phyloP scores from a whole-genome alignment of 2,113 vertebrate species.

The Equus przewalskii region DNA sequence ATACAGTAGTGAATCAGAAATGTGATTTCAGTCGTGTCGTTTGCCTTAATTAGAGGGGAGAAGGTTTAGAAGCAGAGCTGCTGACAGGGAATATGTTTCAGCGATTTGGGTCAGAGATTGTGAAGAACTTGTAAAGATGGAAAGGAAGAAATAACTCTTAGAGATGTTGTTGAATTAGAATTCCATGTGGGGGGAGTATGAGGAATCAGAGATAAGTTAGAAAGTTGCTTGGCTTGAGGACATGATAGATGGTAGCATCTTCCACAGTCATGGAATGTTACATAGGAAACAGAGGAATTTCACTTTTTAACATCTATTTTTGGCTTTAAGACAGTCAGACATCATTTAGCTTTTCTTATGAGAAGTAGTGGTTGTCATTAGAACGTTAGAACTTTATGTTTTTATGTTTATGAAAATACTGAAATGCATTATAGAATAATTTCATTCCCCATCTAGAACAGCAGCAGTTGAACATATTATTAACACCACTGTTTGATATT shows the following conservation, averaged over 20 bases:
- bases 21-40: slow-evolving; percentile 35
- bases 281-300: not conserved
- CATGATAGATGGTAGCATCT: not conserved
- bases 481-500: not conserved
- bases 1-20: slow-evolving; percentile 41
- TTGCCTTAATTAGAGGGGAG: slow-evolving; percentile 55
- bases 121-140: not conserved
- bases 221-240: not conserved
- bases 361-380: not conserved
- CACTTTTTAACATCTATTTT: not conserved
- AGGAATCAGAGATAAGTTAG: slow-evolving; percentile 2
- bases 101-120: not conserved
- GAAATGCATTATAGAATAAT: not conserved
- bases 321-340: not conserved
- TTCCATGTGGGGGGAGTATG: not conserved
- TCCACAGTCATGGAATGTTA: not conserved
- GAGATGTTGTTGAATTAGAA: slow-evolving; percentile 18
- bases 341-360: not conserved
- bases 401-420: not conserved
- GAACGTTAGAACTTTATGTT: not conserved
- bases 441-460: not conserved
- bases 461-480: not conserved
- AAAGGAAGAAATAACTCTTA: not conserved
- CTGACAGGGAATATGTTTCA: not conserved
- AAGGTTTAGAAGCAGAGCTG: not conserved